Percentiles rank a stretch among this genome's conserved stretches.
phyloP scores from a whole-genome alignment of 2,113 vertebrate species.

The Morone chrysops region DNA sequence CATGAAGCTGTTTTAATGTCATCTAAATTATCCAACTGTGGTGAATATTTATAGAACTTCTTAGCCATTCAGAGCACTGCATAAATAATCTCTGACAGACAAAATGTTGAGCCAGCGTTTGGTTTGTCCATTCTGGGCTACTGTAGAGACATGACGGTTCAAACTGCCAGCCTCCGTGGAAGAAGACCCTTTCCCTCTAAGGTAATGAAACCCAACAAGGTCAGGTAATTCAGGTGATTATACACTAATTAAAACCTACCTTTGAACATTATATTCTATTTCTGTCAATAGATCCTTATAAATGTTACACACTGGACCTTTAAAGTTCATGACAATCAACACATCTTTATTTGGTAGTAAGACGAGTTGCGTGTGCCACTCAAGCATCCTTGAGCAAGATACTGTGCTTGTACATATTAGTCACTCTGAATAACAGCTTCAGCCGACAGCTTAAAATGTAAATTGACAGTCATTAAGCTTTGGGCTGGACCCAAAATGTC shows the following conservation, averaged over 20 bases:
- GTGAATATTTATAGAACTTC: background rate
- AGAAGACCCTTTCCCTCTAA: too few species aligned
- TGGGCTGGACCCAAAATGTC: constrained; percentile 7
- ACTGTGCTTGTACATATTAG: constrained; percentile 22
- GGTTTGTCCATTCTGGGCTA: too few species aligned
- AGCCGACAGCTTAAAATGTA: constrained; percentile 38
- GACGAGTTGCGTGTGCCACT: background rate
- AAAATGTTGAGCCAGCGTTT: background rate
- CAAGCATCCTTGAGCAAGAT: constrained; percentile 29
- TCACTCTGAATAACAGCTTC: constrained; percentile 32
- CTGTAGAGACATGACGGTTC: too few species aligned
- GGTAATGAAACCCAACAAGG: too few species aligned
- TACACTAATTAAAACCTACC: too few species aligned
- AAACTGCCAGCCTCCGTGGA: too few species aligned
- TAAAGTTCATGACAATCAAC: constrained; percentile 21
- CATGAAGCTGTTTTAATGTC: background rate
- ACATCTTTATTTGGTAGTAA: constrained; percentile 17
- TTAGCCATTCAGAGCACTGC: too few species aligned
- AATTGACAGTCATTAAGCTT: constrained; percentile 34
- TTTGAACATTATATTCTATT: too few species aligned
- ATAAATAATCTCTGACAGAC: background rate
- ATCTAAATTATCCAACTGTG: background rate
- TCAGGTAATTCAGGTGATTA: too few species aligned
- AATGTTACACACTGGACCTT: background rate
- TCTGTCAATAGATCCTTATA: too few species aligned